A percentile compares a stretch with the other conserved stretches of the same genome.
Conservation (phyloP, 1,140 invertebrate species). For the Euura saliciscinereae region DNA sequence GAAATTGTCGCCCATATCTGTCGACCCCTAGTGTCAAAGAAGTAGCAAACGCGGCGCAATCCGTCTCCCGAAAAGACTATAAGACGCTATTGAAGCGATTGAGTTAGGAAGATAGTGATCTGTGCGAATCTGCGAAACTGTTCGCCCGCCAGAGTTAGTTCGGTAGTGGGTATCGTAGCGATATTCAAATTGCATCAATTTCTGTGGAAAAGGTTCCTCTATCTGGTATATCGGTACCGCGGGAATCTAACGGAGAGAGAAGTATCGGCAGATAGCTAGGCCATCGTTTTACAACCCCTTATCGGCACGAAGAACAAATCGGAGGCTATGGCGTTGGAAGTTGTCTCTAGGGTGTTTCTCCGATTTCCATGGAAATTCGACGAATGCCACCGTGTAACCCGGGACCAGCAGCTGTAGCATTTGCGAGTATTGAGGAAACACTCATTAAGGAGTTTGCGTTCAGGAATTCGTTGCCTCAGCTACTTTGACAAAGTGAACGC, state of each 20-base stretch:
- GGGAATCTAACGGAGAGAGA: slow-evolving; percentile 35
- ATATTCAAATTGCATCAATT: slow-evolving; percentile 60
- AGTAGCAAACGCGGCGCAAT: not conserved
- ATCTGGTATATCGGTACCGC: slow-evolving; percentile 34
- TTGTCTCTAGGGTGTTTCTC: slow-evolving; percentile 39
- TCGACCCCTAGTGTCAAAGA: not conserved
- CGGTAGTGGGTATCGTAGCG: slow-evolving; percentile 25
- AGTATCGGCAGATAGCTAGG: slow-evolving; percentile 56
- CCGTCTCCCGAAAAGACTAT: not conserved
- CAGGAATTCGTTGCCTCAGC: not conserved
- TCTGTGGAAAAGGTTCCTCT: slow-evolving; percentile 49
- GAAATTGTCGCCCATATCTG: too few relatives aligned
- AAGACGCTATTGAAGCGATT: slow-evolving; percentile 11
- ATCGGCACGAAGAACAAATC: slow-evolving; percentile 54
- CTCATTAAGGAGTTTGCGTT: not conserved
- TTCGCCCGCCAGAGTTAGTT: slow-evolving; percentile 15
- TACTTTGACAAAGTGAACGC: not conserved
- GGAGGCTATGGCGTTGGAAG: slow-evolving; percentile 28
- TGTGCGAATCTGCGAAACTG: slow-evolving; percentile 29
- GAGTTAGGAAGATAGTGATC: slow-evolving; percentile 31
- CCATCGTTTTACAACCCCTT: slow-evolving; percentile 57
- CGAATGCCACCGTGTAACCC: not conserved
- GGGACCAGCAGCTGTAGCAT: slow-evolving; percentile 16
- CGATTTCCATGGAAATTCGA: slow-evolving; percentile 48
- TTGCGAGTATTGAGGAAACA: not conserved